Evolutionary conservation across 2,113 vertebrate species (phyloP).

Genomic region (Tragelaphus imberbis): DNA sequence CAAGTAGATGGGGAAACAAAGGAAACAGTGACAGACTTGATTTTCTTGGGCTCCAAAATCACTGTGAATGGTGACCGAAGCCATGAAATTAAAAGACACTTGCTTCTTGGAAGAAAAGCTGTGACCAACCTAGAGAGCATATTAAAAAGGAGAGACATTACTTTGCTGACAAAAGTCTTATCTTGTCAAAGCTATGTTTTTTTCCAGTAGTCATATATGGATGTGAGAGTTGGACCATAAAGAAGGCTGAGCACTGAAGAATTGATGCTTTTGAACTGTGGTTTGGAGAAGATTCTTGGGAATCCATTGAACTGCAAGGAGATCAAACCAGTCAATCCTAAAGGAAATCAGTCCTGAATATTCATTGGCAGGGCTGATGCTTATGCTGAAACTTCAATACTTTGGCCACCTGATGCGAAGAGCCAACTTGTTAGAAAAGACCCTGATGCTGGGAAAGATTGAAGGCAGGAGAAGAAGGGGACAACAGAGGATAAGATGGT

Average conservation of each 20-base stretch:
- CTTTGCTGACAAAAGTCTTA: neutral
- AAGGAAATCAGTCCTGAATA: neutral
- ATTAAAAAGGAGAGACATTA: neutral
- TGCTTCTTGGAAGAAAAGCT: neutral
- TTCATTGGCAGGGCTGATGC: neutral
- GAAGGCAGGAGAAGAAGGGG: neutral
- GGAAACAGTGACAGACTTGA: too few relatives aligned
- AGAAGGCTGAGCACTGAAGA: neutral
- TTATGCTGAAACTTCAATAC: neutral
- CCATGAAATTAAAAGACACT: neutral
- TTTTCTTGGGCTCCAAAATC: too few relatives aligned
- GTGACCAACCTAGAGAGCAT: neutral
- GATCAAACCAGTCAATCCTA: neutral
- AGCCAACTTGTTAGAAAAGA: neutral
- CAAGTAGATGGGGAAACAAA: too few relatives aligned
- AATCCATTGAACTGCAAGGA: neutral
- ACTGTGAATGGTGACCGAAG: too few relatives aligned
- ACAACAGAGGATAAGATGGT: neutral
- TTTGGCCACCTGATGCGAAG: neutral
- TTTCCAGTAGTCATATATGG: neutral
- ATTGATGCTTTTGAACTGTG: neutral
- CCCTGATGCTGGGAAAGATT: neutral
- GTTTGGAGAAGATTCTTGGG: neutral
- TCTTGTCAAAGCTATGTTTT: neutral
- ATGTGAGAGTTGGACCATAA: neutral